These are phyloP conservation scores for Tachuris rubrigastra DNA, from an alignment of 2,113 vertebrate species.

Conservation along the genomic window DNA sequence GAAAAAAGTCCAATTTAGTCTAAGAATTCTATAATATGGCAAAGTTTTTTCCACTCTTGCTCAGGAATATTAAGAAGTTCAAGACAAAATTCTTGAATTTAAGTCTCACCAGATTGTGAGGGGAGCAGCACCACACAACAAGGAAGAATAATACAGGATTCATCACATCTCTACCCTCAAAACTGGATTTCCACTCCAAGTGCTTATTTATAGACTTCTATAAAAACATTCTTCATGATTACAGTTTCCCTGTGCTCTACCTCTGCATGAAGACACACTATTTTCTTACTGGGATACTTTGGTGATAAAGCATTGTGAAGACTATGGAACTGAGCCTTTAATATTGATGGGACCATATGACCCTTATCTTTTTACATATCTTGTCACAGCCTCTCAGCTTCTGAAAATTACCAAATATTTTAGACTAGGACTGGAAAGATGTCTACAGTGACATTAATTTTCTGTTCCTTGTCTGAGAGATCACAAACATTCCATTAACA, in stretches of 20 bases:
- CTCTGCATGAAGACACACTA: neutral
- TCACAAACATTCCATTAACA: neutral
- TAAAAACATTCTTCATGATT: neutral
- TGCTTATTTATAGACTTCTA: neutral
- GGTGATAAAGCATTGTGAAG: neutral
- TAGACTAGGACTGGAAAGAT: neutral
- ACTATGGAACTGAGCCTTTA: neutral
- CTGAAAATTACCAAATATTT: neutral
- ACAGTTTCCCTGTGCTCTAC: neutral
- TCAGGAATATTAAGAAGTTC: neutral
- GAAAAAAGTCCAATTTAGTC: neutral
- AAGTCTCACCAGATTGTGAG: neutral
- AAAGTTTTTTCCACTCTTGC: neutral
- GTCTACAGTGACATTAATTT: neutral
- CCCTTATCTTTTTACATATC: neutral
- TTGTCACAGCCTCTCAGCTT: neutral
- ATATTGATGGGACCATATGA: neutral
- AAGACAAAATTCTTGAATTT: neutral
- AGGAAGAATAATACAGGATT: neutral
- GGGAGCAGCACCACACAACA: neutral
- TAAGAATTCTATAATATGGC: neutral
- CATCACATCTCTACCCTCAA: neutral
- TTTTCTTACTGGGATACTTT: neutral
- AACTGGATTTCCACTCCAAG: neutral
- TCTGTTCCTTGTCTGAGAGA: neutral